Conservation (phyloP, 2,113 vertebrate genomes). For the Charadrius vociferus region DNA sequence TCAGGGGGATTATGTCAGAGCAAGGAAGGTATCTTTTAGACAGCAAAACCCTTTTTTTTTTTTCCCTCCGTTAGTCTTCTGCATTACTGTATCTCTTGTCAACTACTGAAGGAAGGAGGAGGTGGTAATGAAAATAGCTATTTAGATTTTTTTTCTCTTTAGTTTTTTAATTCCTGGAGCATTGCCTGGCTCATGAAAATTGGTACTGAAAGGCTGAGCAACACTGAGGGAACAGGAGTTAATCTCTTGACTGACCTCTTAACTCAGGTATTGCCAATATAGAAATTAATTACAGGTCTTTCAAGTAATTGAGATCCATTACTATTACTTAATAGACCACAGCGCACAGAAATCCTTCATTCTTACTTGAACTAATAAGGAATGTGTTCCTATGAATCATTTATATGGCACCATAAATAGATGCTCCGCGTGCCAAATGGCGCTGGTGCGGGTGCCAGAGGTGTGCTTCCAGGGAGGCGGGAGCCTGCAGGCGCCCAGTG, state of each 20-base stretch:
- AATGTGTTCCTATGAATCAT: slow-evolving; percentile 7
- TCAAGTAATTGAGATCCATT: slow-evolving; percentile 50
- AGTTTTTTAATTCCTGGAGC: background rate
- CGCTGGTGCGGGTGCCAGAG: background rate
- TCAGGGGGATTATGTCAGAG: background rate
- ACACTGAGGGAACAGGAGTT: background rate
- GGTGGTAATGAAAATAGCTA: background rate
- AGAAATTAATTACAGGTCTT: slow-evolving; percentile 54
- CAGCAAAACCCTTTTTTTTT: background rate
- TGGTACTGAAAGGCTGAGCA: background rate
- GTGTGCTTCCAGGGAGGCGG: background rate
- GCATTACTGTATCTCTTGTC: background rate
- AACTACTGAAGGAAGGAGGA: background rate
- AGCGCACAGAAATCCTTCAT: background rate
- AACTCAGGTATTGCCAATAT: slow-evolving; percentile 27
- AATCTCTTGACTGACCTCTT: slow-evolving; percentile 15
- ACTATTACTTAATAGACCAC: slow-evolving; percentile 40
- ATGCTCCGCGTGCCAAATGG: rapidly evolving
- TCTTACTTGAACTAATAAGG: slow-evolving; percentile 29
- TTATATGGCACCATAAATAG: background rate
- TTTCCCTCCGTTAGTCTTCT: background rate
- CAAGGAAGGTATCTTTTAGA: background rate
- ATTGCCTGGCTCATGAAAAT: background rate
- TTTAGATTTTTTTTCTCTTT: background rate
- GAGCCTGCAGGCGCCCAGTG: rapidly evolving